Percentiles rank a stretch among this genome's conserved stretches.
Conservation (phyloP, 2,113 vertebrate genomes). For the Actenoides hombroni region DNA sequence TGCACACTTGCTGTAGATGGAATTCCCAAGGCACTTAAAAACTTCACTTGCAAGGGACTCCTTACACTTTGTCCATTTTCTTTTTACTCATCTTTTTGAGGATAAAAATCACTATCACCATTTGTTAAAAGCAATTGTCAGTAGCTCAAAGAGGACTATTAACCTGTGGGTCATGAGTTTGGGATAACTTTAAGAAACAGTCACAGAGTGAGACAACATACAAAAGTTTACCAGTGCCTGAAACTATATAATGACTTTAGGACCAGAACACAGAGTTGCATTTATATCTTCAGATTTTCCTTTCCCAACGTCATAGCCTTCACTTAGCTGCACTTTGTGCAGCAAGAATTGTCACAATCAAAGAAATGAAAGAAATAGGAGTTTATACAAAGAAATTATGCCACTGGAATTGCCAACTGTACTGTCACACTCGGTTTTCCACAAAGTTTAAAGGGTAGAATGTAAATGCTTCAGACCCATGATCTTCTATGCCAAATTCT, state of each 20-base stretch:
- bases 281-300: background rate
- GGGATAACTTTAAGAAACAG: background rate
- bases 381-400: background rate
- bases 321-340: too few relatives aligned
- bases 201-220: background rate
- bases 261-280: background rate
- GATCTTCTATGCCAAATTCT: background rate
- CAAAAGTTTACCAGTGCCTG: background rate
- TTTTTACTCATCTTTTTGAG: background rate
- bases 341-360: background rate
- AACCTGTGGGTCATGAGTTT: background rate
- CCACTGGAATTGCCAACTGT: background rate
- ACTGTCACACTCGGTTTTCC: background rate
- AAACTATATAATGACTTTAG: background rate
- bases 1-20: background rate
- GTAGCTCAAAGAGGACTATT: background rate
- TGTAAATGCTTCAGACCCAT: background rate
- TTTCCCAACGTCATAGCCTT: background rate
- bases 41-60: background rate
- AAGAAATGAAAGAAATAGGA: background rate
- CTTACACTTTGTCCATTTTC: background rate
- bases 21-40: background rate
- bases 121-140: background rate
- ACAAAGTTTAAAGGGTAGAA: background rate
- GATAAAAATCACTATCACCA: background rate